These are phyloP conservation scores for Kuschelorhynchus macadamiae DNA, from an alignment of 2,888 invertebrate species.

Conservation along the genomic window DNA sequence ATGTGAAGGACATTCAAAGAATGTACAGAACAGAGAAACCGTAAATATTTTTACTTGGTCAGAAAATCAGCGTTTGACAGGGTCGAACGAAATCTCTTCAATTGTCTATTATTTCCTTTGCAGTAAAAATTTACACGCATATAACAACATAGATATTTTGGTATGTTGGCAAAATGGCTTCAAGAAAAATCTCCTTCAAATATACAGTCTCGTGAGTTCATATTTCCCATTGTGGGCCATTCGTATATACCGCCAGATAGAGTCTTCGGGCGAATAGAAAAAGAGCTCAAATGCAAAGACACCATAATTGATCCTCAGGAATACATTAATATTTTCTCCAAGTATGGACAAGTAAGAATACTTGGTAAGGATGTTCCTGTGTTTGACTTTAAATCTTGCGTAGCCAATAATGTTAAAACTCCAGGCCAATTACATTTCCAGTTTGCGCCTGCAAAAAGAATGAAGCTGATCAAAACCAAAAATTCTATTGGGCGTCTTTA, in stretches of 20 bases:
- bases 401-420: too few species aligned
- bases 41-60: not conserved
- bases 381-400: too few species aligned
- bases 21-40: not conserved
- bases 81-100: not conserved
- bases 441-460: too few species aligned
- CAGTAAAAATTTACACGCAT: not conserved
- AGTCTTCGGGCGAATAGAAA: not conserved
- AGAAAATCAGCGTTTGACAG: not conserved
- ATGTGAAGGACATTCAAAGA: constrained; percentile 1
- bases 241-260: constrained; percentile 2
- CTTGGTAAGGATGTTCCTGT: too few species aligned
- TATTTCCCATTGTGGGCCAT: constrained; percentile 1
- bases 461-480: too few species aligned
- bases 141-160: not conserved
- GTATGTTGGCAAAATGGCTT: not conserved
- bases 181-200: not conserved
- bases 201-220: not conserved
- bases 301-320: too few species aligned
- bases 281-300: not conserved
- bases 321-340: too few species aligned
- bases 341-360: too few species aligned
- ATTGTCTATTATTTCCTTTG: constrained; percentile 4
- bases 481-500: too few species aligned
- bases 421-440: too few species aligned